Base-by-base conservation (phyloP, 2,113 vertebrate genomes). In the Anhinga rufa region DNA sequence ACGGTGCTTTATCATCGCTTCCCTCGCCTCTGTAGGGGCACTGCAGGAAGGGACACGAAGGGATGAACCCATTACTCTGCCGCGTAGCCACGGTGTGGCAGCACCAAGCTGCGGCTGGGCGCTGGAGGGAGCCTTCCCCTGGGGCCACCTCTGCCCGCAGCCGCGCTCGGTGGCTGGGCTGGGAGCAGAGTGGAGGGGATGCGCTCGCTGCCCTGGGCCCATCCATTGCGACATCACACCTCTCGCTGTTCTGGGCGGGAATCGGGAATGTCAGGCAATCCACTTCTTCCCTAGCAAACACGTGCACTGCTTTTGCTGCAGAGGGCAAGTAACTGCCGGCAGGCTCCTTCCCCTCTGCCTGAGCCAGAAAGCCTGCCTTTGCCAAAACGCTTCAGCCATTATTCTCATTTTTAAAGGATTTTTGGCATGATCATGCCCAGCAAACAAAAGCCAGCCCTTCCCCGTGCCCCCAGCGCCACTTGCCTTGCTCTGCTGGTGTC, bases 231-330 rank as follows among this genome's bases (percentile, higher is more conserved):
- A 1, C 48, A 20, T 14, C 29, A n/a, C 5, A 9, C 16, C 29
- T 10, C 14, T 11, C 17, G 0, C 4, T 3, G 10, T 9, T 29
- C 17, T 7, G n/a, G 58, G 60, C 57, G 21, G 11, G 51, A 19
- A 4, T 2, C 25, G 36, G 77, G 36, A 36, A 26, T 2, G 1
- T 1, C 7, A 4, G 21, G 26, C 6, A 10, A 11, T 6, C 40
- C 12, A 1, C 9, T 19, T 14, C 28, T 6, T n/a, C 12, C 12
- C 52, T 14, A 5, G 42, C 49, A n/a, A 17, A 7, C 4, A 2
- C 2, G 18, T 17, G 13, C 32, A 17, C 34, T 10, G 3, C 1
- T 10, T 31, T 1, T 10, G 14, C n/a, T 18, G 46, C 0, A 9
- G 6, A 7, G 3, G 24, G 48, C 7, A 12, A 12, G 22, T 2